Conservation (phyloP, 92 coral and sea anemone species). For the Phenganax stokvisi region DNA sequence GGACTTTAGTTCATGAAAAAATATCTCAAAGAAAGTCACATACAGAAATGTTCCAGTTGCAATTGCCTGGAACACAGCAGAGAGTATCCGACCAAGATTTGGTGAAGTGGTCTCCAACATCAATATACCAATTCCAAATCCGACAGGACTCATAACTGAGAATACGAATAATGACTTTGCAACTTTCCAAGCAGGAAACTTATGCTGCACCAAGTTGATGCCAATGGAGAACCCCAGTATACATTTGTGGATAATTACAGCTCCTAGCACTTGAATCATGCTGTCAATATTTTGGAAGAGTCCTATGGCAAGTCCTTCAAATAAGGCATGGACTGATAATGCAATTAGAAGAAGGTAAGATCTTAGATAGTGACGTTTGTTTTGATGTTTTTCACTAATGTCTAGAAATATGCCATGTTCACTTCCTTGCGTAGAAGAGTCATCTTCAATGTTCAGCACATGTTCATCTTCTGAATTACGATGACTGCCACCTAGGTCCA, state of each 20-base stretch:
- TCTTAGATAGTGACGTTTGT: constrained; percentile 50
- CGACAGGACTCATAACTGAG: constrained; percentile 80
- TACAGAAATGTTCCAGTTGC: constrained; percentile 89
- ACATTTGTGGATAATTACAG: constrained; percentile 79
- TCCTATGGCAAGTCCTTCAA: constrained; percentile 94
- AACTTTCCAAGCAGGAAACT: constrained; percentile 51
- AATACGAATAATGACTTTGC: constrained; percentile 63
- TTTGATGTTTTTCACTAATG: constrained; percentile 20
- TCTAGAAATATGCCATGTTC: not conserved
- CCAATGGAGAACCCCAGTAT: constrained; percentile 79
- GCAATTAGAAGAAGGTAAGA: constrained; percentile 80
- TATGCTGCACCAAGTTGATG: constrained; percentile 75
- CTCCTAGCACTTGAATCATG: constrained; percentile 72
- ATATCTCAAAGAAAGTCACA: constrained; percentile 94
- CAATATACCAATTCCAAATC: constrained; percentile 73
- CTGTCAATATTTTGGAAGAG: constrained; percentile 65
- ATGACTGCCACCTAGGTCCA: not conserved
- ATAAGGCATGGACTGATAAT: constrained; percentile 76
- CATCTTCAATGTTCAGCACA: not conserved
- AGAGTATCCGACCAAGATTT: constrained; percentile 59
- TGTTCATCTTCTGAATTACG: not conserved
- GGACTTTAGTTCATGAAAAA: constrained; percentile 71
- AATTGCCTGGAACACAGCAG: constrained; percentile 89
- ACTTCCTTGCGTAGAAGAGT: not conserved
- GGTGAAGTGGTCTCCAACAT: constrained; percentile 56